Conservation (phyloP, 2,888 invertebrate genomes). For the Carcina quercana region DNA sequence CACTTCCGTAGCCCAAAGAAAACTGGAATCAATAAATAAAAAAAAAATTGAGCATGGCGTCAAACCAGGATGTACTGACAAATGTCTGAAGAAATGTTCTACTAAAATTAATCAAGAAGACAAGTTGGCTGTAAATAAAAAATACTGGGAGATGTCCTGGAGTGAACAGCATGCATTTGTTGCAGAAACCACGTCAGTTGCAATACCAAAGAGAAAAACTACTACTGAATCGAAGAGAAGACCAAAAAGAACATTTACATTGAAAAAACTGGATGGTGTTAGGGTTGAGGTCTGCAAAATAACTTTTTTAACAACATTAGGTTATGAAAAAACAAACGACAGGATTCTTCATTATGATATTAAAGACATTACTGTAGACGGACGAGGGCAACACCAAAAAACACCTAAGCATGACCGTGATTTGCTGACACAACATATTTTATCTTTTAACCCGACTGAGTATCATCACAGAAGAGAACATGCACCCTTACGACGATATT, state of each 20-base stretch:
- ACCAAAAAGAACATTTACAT: constrained; percentile 13
- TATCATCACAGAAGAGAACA: constrained; percentile 21
- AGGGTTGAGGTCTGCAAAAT: constrained; percentile 12
- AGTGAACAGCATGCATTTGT: constrained; percentile 14
- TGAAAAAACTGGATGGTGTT: constrained; percentile 12
- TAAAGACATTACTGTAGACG: neutral
- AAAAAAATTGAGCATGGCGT: too few species aligned
- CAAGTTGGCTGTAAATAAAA: constrained; percentile 3
- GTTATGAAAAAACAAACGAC: constrained; percentile 14
- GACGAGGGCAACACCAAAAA: constrained; percentile 17
- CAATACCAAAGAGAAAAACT: constrained; percentile 15
- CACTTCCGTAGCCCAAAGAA: too few species aligned
- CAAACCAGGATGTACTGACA: constrained; percentile 1
- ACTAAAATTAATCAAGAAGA: constrained; percentile 2
- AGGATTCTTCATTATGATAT: constrained; percentile 10
- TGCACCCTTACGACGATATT: constrained; percentile 17
- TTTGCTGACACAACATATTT: constrained; percentile 15
- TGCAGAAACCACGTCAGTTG: constrained; percentile 11
- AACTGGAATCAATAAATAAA: neutral
- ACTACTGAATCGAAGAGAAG: constrained; percentile 13
- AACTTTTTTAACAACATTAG: constrained; percentile 15
- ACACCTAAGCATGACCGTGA: constrained; percentile 14
- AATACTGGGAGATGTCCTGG: constrained; percentile 11
- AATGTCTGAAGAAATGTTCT: constrained; percentile 2
- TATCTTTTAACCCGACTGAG: constrained; percentile 18